Base-by-base conservation (phyloP, 2,888 invertebrate genomes). In the Hetaerina titia region DNA sequence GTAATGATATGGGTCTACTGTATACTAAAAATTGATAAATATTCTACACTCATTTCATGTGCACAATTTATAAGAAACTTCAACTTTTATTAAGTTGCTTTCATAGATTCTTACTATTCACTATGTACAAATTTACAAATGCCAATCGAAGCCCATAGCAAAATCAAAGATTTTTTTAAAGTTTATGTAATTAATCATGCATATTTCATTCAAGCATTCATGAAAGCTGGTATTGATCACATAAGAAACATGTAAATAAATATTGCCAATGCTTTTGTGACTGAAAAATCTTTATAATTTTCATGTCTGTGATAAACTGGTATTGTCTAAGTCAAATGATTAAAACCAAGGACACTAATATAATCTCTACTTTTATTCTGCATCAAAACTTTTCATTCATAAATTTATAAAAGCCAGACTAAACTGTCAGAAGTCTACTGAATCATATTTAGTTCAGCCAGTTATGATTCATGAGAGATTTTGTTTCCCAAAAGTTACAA, bases 231-330 rank as follows among this genome's bases (percentile, higher is more conserved):
- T 64, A 69, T 63, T 90, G 90, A 90, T 90, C 63, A 69, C 56
- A 92, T 69, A 25, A 69, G 45, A 64, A 92, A n/a, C 22, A 69
- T 92, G 92, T 92, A 74, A 22, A 92, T 64, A 22, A 45, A 90
- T 31, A 90, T 60, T 90, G 90, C 64, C 90, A 56, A n/a, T 9
- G 81, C 92, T 69, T 92, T 69, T 92, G 92, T 92, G 69, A 81
- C 81, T 92, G 92, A 69, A 69, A 69, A 92, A 64, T 69, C 69
- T 74, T 92, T 92, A 92, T 92, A 57, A 92, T 69, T 92, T 92
- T 69, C 92, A 92, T 92, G 92, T 69, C 92, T 92, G 92, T 92
- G 92, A 92, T 92, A 92, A 92, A 92, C 56, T 92, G 92, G 92
- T 92, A 92, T 69, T 92, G 92, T 92, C 92, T 69, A 92, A 69